Conservation (phyloP, 2,113 vertebrate species). For the Turdus rufiventris region DNA sequence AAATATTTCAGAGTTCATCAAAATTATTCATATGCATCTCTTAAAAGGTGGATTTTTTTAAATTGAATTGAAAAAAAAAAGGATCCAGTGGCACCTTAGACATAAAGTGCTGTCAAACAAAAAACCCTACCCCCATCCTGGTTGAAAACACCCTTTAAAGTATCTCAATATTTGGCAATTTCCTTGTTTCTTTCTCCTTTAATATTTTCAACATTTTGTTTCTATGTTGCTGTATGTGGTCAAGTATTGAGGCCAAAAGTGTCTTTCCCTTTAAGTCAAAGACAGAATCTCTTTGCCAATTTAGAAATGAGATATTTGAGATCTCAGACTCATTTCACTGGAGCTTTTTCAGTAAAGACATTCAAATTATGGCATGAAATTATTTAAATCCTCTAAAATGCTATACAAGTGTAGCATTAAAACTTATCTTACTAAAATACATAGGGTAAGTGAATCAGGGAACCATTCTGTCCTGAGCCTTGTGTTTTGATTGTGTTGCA, state of each 20-base stretch:
- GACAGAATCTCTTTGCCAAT: neutral
- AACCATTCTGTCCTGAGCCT: neutral
- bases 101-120: neutral
- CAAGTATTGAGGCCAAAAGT: neutral
- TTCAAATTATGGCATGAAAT: neutral
- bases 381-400: neutral
- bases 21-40: neutral
- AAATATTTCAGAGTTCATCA: neutral
- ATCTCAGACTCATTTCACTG: neutral
- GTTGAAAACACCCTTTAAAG: neutral
- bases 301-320: neutral
- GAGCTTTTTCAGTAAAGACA: neutral
- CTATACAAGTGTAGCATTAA: neutral
- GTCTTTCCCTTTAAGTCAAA: neutral
- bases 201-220: neutral
- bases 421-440: neutral
- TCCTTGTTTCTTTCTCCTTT: neutral
- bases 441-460: neutral
- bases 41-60: neutral
- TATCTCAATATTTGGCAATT: rapidly evolving
- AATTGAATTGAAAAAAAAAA: neutral
- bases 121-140: neutral
- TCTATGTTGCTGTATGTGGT: neutral
- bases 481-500: neutral
- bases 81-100: neutral